These are phyloP conservation scores for Anthopleura sola DNA, from an alignment of 64 coral and sea anemone species.

Conservation along the genomic window DNA sequence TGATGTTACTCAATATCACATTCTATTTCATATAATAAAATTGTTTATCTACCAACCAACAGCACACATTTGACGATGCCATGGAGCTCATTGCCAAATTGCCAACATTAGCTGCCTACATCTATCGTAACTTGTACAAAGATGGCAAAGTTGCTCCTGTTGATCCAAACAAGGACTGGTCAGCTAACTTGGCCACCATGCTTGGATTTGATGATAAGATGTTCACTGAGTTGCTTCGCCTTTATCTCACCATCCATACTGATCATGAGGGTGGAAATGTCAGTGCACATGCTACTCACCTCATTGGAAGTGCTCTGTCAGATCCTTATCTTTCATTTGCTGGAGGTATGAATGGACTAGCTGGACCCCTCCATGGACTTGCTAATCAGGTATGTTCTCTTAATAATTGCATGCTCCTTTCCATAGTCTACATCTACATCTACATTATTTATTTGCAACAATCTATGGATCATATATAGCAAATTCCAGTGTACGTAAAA, in stretches of 20 bases:
- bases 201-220: slow-evolving; percentile 84
- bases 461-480: too few species aligned
- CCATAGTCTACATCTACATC: too few species aligned
- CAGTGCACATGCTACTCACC: slow-evolving; percentile 84
- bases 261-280: slow-evolving; percentile 99
- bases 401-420: too few species aligned
- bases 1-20: too few species aligned
- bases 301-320: slow-evolving; percentile 91
- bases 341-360: slow-evolving; percentile 96
- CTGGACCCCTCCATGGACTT: slow-evolving; percentile 94
- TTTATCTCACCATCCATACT: slow-evolving; percentile 86
- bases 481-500: too few species aligned
- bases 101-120: slow-evolving; percentile 86
- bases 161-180: slow-evolving; percentile 89
- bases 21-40: too few species aligned
- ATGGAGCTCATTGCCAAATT: slow-evolving; percentile 98
- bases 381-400: slow-evolving; percentile 84
- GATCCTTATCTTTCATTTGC: slow-evolving; percentile 98
- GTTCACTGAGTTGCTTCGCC: slow-evolving; percentile 88
- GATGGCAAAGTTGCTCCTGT: slow-evolving; percentile 96
- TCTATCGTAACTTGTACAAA: slow-evolving; percentile 89
- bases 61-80: slow-evolving; percentile 91
- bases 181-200: slow-evolving; percentile 86
- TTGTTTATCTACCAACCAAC: not conserved
- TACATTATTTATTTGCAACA: too few species aligned